A percentile compares a stretch with the other conserved stretches of the same genome.
phyloP scores from a whole-genome alignment of 1,140 invertebrate species.

The Drosophila bifasciata region DNA sequence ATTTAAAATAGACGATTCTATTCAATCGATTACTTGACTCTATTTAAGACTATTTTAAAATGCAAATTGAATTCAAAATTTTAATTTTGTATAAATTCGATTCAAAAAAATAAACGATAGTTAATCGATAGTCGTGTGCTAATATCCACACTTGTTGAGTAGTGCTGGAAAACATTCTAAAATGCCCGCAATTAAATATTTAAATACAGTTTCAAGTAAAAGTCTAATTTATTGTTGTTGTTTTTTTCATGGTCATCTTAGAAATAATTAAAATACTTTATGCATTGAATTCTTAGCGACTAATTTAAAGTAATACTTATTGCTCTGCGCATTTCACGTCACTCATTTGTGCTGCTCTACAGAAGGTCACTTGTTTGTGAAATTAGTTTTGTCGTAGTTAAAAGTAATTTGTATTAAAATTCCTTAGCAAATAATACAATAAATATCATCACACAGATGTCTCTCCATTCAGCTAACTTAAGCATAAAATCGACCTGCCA shows the following conservation, averaged over 20 bases:
- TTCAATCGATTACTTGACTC: too few species aligned
- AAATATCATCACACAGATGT: slow-evolving; percentile 27
- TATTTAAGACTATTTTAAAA: too few species aligned
- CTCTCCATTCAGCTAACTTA: slow-evolving; percentile 37
- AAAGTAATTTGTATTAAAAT: slow-evolving; percentile 21
- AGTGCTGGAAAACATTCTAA: neutral
- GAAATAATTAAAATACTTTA: slow-evolving; percentile 19
- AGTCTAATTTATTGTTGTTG: slow-evolving; percentile 7
- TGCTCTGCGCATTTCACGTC: slow-evolving; percentile 4
- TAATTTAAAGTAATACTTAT: slow-evolving; percentile 43
- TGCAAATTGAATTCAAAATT: too few species aligned
- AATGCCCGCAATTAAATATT: neutral
- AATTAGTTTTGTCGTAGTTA: slow-evolving; percentile 7
- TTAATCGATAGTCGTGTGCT: too few species aligned
- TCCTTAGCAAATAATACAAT: slow-evolving; percentile 34
- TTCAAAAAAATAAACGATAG: too few species aligned
- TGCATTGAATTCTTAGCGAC: slow-evolving; percentile 16
- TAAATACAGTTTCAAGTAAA: slow-evolving; percentile 3
- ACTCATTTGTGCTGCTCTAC: slow-evolving; percentile 22
- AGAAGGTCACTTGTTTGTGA: slow-evolving; percentile 40
- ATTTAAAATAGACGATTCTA: too few species aligned
- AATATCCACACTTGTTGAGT: too few species aligned
- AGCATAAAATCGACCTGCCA: slow-evolving; percentile 5
- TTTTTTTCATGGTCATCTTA: slow-evolving; percentile 24
- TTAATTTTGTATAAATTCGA: too few species aligned